Base-by-base conservation (phyloP, 1,140 invertebrate species). In the Drosophila oshimai region DNA sequence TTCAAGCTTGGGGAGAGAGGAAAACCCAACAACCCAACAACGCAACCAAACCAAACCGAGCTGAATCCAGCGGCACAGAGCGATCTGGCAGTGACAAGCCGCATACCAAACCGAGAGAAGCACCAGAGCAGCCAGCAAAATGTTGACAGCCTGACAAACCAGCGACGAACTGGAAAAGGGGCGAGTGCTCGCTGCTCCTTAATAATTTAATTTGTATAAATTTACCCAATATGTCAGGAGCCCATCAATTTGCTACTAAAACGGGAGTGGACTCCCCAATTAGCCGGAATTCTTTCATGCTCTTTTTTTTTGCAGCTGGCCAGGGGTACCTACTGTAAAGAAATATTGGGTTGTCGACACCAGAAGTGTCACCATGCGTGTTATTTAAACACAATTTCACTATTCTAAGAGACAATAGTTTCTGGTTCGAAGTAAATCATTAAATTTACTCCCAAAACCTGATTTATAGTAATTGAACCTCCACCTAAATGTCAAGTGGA, bases 121-220 rank as follows among this genome's bases (percentile, higher is more conserved):
- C 26, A 15, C 42, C 10, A 24, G 20, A 60, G 36, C 55, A 60
- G 54, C 45, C 29, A 60, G 73, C 74, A 78, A 58, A 77, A 77
- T 68, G 79, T 39, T 74, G 79, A 83, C 79, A 86, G 74, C 50
- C 64, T 60, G 70, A 83, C 78, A 78, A 65, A 57, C 50, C 69
- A 37, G n/a, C 45, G 46, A 37, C 22, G 37, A 33, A 15, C 13
- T 33, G 31, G 33, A 24, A 10, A 17, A 24, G 17, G 34, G 24
- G 34, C n/a, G 44, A 15, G 24, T n/a, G 37, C 51, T 47, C 12
- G 42, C 33, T 47, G 15, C 47, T 20, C 64, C 73, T 74, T 86
- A 67, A 86, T 84, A 79, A 84, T 84, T 84, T 86, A 86, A 84
- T 86, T 84, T 84, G 79, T 84, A 75, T 80, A 84, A 84, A 84